Percentiles rank a stretch among this genome's conserved stretches.
phyloP scores from a whole-genome alignment of 2,888 invertebrate species.

The Strigamia transsilvanica region DNA sequence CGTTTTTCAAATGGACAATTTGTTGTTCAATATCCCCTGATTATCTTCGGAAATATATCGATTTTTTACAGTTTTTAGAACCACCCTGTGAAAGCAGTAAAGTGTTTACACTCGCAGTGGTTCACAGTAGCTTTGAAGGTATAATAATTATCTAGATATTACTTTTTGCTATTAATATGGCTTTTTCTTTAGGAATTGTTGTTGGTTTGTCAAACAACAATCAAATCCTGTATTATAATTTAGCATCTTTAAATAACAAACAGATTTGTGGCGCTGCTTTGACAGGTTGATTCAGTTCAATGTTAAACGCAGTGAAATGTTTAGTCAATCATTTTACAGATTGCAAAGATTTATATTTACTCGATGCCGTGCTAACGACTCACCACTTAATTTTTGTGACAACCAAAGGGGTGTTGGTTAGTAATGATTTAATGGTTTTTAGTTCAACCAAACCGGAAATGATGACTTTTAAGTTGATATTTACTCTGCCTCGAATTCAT shows the following conservation, averaged over 20 bases:
- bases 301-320: background rate
- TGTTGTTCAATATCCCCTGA: background rate
- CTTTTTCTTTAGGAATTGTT: slow-evolving; percentile 7
- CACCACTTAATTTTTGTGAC: background rate
- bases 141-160: background rate
- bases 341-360: background rate
- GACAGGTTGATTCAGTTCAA: background rate
- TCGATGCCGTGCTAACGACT: background rate
- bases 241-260: slow-evolving; percentile 14
- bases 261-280: slow-evolving; percentile 3
- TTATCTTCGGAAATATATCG: background rate
- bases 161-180: background rate
- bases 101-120: background rate
- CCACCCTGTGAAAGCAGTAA: background rate
- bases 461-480: slow-evolving; percentile 12
- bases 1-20: slow-evolving; percentile 15
- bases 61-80: background rate
- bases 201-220: background rate
- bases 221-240: background rate
- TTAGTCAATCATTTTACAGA: background rate
- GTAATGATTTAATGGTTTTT: background rate
- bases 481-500: background rate
- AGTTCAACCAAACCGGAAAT: background rate
- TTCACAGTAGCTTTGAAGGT: background rate
- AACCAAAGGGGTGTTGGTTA: background rate